Percentiles rank a stretch among this genome's conserved stretches.
Conservation (phyloP, 2,113 vertebrate species). For the Pterophyllum scalare region DNA sequence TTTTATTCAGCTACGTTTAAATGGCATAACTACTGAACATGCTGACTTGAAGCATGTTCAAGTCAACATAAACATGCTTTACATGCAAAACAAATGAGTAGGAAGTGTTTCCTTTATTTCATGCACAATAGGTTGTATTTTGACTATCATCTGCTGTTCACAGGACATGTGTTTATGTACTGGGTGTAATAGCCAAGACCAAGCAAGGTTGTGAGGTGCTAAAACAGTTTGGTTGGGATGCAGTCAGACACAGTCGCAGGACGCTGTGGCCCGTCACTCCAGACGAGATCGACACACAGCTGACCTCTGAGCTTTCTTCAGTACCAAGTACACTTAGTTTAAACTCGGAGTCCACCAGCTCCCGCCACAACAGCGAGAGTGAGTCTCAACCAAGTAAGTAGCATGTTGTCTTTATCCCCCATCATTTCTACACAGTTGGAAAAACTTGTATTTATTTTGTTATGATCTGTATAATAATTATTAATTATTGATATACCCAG, state of each 20-base stretch:
- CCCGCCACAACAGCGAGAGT: constrained; percentile 97
- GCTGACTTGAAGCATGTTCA: too few species aligned
- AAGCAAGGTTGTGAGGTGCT: constrained; percentile 96
- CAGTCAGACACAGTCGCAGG: constrained; percentile 93
- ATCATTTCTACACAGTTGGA: neutral
- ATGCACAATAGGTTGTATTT: neutral
- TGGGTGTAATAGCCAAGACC: constrained; percentile 96
- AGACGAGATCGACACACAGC: constrained; percentile 88
- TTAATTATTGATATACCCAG: neutral
- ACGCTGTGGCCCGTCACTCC: constrained; percentile 96
- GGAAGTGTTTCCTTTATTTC: neutral
- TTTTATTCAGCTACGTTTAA: neutral
- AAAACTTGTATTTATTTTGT: neutral
- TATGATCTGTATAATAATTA: neutral
- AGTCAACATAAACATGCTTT: too few species aligned
- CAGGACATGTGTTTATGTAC: constrained; percentile 94
- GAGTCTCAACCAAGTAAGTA: constrained; percentile 94
- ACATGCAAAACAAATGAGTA: neutral
- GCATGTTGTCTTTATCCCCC: neutral
- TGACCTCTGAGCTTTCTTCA: constrained; percentile 79
- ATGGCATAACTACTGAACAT: neutral
- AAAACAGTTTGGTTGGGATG: constrained; percentile 93
- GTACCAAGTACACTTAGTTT: constrained; percentile 85
- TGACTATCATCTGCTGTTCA: neutral
- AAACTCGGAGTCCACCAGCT: constrained; percentile 96